Evolutionary conservation across 2,888 invertebrate species (phyloP), one percentile per base, ranked within the genome.

Genomic region (Athalia rosae): DNA sequence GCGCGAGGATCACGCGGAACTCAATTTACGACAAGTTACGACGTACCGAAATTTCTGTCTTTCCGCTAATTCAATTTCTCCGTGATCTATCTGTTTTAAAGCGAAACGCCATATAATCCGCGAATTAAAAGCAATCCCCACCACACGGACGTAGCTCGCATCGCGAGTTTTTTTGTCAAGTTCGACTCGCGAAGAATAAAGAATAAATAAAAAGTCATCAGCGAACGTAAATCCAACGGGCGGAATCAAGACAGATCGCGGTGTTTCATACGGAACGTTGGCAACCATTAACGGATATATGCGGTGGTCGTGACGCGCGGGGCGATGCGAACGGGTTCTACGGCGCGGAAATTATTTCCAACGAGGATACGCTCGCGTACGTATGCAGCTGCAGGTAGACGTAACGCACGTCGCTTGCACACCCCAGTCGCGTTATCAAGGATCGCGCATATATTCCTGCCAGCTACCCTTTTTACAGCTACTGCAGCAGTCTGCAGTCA

Each of bases 201-300:
- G 28, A n/a, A n/a, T n/a, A 28, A 28, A 2, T 28, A 28, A 28
- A 28, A 28, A 2, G 28, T 28, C 28, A 28, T 28, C 28, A 28
- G 28, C 28, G 2, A 28, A 28, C 41, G 11, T 67, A 41, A 41
- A 71, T 11, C 71, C 45, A 41, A 43, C 43, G 58, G 43, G 71
- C 58, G 71, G 45, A 71, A 28, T 58, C 59, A 58, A 71, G 71
- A 71, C 71, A 13, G 61, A 74, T 74, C 61, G 74, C n/a, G 48
- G 48, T 61, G 59, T 74, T 61, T 74, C 48, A 61, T 43, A 77
- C 74, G 69, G 73, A 69, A 69, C 76, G 81, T 28, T 28, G 28
- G 28, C 82, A 86, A 85, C 87, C 87, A 87, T 87, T 87, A 87
- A 84, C 82, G 83, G 79, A 80, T 28, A 28, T 28, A 28, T 28